Conservation (phyloP, 2,113 vertebrate species). For the Gobiocypris rarus region DNA sequence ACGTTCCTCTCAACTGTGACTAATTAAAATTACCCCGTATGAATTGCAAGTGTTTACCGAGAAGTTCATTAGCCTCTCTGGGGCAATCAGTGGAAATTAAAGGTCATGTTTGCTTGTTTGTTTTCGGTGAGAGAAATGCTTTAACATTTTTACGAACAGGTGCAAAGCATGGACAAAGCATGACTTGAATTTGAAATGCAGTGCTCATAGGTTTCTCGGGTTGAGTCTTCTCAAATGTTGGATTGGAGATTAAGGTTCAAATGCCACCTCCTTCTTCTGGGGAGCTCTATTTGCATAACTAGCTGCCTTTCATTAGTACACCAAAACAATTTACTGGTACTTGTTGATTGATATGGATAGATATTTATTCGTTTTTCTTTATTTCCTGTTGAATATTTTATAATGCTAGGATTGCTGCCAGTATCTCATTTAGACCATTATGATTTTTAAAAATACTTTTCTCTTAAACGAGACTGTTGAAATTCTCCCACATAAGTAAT, state of each 20-base stretch:
- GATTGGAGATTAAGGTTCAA: conserved; percentile 52
- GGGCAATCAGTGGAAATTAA: conserved; percentile 73
- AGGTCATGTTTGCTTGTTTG: conserved; percentile 76
- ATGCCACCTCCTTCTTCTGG: conserved; percentile 55
- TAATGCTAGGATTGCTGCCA: conserved; percentile 40
- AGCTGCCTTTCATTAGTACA: conserved; percentile 53
- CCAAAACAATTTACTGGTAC: conserved; percentile 47
- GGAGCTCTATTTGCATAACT: conserved; percentile 56
- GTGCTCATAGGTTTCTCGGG: conserved; percentile 40
- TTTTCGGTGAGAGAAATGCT: conserved; percentile 53
- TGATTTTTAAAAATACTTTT: conserved; percentile 57
- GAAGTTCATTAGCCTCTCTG: conserved; percentile 76
- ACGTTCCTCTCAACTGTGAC: conserved; percentile 65
- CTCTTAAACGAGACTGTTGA: conserved; percentile 42
- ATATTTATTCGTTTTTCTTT: conserved; percentile 24
- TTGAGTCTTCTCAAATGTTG: conserved; percentile 49
- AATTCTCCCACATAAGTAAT: neutral
- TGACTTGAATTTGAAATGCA: conserved; percentile 54
- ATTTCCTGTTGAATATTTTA: conserved; percentile 42
- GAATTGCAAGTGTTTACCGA: conserved; percentile 73
- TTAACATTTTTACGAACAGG: conserved; percentile 63
- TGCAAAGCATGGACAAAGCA: conserved; percentile 35
- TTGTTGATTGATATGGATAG: conserved; percentile 41
- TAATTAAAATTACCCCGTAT: conserved; percentile 78
- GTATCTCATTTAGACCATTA: conserved; percentile 36